Evolutionary conservation across 2,888 invertebrate species (phyloP).

Genomic region (Osedax frankpressi): DNA sequence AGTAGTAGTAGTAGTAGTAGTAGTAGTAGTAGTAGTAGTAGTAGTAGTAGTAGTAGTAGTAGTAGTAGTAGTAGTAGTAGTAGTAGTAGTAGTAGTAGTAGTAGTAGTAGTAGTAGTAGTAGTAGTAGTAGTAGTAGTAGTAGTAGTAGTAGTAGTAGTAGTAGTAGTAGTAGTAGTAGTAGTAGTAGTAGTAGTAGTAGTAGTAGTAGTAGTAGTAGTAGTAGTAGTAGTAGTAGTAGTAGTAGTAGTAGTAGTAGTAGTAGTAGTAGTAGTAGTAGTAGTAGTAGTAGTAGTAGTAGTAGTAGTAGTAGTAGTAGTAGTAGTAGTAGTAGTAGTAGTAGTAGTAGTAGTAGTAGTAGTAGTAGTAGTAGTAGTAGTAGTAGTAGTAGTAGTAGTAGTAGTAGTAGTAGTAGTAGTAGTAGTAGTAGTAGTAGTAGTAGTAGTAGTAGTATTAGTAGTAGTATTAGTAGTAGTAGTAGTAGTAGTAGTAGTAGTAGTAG

Average conservation of each 20-base stretch:
- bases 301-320: conserved; percentile 21
- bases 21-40: conserved; percentile 18
- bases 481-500: conserved; percentile 17
- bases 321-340: conserved; percentile 16
- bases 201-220: conserved; percentile 24
- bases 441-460: conserved; percentile 20
- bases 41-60: conserved; percentile 19
- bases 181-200: conserved; percentile 24
- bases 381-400: neutral
- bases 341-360: conserved; percentile 2
- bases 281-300: conserved; percentile 24
- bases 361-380: neutral
- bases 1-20: conserved; percentile 15
- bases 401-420: neutral
- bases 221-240: conserved; percentile 24
- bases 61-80: conserved; percentile 7
- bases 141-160: conserved; percentile 15
- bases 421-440: neutral
- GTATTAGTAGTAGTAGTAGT: conserved; percentile 22
- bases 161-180: conserved; percentile 20
- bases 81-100: neutral
- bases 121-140: neutral
- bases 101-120: neutral
- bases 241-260: conserved; percentile 24
- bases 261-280: conserved; percentile 25